Evolutionary conservation across 2,888 invertebrate species (phyloP).

Genomic region (Brenthis hecate): DNA sequence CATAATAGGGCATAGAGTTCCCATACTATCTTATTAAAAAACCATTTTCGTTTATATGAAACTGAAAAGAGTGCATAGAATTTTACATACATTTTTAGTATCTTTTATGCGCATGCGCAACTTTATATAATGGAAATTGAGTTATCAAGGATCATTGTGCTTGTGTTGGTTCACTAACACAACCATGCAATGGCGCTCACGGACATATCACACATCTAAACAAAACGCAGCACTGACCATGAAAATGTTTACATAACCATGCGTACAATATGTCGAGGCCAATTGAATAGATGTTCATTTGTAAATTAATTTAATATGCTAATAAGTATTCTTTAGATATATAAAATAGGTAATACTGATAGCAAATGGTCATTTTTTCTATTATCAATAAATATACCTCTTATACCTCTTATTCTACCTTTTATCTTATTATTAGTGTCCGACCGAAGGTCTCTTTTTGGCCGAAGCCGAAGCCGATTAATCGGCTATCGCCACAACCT

Average conservation of each 20-base stretch:
- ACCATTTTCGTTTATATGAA: no score
- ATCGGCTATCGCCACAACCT: no score
- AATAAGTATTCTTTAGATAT: slow-evolving; percentile 43
- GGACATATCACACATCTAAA: slow-evolving; percentile 50
- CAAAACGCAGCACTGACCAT: slow-evolving; percentile 72
- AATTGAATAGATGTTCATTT: slow-evolving; percentile 49
- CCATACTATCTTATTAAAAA: no score
- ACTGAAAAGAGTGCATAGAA: not conserved
- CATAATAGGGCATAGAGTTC: no score
- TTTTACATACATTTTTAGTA: not conserved
- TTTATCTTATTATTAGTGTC: no score
- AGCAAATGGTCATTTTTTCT: not conserved
- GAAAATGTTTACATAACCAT: slow-evolving; percentile 63
- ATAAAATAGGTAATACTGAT: slow-evolving; percentile 1
- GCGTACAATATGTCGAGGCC: slow-evolving; percentile 57
- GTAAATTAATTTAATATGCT: slow-evolving; percentile 56
- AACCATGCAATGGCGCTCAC: slow-evolving; percentile 52
- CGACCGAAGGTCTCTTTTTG: no score
- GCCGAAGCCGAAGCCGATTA: no score
- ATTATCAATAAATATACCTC: no score
- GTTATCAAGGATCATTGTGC: slow-evolving; percentile 58
- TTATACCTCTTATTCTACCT: no score
- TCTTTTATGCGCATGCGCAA: slow-evolving; percentile 1
- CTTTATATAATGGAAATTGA: slow-evolving; percentile 37
- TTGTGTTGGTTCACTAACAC: slow-evolving; percentile 47